Evolutionary conservation across 2,113 vertebrate genomes (phyloP).

Genomic region (Cromileptes altivelis): DNA sequence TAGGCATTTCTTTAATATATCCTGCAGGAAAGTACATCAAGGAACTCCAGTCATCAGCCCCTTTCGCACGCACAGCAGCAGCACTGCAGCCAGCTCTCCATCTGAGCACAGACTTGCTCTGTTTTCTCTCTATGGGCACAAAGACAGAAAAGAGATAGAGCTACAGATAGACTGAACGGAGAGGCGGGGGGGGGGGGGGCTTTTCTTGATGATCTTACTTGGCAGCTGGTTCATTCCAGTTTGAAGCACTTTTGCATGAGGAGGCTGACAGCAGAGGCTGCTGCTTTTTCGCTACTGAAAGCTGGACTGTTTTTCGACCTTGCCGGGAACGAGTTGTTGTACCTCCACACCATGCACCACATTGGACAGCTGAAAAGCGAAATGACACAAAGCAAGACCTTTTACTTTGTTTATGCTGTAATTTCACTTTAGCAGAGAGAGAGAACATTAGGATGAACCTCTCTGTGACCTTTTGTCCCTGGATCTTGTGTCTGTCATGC

Average conservation of each 20-base stretch:
- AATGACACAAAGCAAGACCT: conserved; percentile 8
- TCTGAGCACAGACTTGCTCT: conserved; percentile 25
- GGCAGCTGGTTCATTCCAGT: conserved; percentile 56
- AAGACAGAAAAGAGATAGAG: conserved; percentile 37
- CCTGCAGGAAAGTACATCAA: background rate
- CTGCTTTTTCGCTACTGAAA: conserved; percentile 34
- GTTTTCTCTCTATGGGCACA: conserved; percentile 37
- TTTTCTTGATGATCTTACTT: conserved; percentile 40
- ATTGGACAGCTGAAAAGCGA: conserved; percentile 22
- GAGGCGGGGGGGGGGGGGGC: background rate
- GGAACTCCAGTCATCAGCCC: conserved; percentile 1
- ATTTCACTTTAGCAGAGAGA: background rate
- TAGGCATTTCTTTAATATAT: background rate
- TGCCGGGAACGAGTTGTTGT: conserved; percentile 64
- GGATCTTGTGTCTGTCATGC: background rate
- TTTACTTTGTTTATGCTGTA: background rate
- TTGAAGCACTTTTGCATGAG: conserved; percentile 42
- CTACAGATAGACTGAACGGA: conserved; percentile 17
- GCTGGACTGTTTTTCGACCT: conserved; percentile 44
- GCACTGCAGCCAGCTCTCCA: conserved; percentile 19
- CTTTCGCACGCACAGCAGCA: conserved; percentile 11
- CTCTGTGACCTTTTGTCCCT: background rate
- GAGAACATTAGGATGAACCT: background rate
- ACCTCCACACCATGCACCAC: conserved; percentile 11
- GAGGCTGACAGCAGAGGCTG: conserved; percentile 33